Evolutionary conservation across 2,797 vertebrate species (phyloP), one percentile per base, ranked within the genome.

Genomic region (Cyprinodon diabolis): DNA sequence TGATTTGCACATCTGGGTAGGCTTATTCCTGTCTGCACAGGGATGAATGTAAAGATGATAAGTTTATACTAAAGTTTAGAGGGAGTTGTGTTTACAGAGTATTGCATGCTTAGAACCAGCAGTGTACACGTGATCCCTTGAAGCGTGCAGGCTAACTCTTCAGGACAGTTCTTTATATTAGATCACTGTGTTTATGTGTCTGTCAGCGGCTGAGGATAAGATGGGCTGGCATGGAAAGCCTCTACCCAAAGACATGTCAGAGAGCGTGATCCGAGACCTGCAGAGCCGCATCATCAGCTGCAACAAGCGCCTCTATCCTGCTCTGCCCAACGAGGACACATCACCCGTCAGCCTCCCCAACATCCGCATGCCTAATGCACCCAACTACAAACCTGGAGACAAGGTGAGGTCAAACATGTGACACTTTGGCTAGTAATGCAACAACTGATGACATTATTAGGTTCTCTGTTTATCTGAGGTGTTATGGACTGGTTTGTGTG

Each of bases 161-260:
- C 4, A 19, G 9, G 21, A 45, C 43, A 47, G 43, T 23, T 1
- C 21, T 65, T 65, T 65, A 8, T 14, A 45, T 45, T 14, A 65
- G 47, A 47, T 54, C 25, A 35, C 19, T 23, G 70, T 63, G 1
- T 66, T 3, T 80, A 7, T 77, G 21, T 79, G 47, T 79, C 0
- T 80, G 68, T 65, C 78, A 98, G 97, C 90, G 79, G 89, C 96
- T 58, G 97, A 98, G 92, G 97, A 99, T 81, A 98, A 98, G 90
- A 96, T 97, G 90, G 95, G 94, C 74, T 99, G 97, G 97, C 97
- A 99, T 2, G 97, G 96, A 19, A 99, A 98, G 78, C 94, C 96
- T 5, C 95, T 99, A 79, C 95, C 97, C 1, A 96, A 97, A 90
- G 97, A 98, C 81, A 95, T 97, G 95, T 96, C 96, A 0, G 97